Conservation (phyloP, 2,113 vertebrate species). For the Strigops habroptila region DNA sequence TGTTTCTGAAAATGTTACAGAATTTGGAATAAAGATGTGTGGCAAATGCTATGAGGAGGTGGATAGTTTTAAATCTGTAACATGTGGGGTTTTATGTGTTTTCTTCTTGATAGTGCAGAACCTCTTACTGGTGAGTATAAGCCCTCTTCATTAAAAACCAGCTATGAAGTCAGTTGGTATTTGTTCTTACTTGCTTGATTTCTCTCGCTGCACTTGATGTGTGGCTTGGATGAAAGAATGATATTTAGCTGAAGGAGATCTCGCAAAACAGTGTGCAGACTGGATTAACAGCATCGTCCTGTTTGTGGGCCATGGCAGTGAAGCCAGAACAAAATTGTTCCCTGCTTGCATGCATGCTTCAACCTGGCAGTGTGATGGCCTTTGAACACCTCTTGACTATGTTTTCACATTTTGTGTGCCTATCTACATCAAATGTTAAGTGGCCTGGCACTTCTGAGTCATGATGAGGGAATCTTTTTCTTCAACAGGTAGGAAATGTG, state of each 20-base stretch:
- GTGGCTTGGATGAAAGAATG: not conserved
- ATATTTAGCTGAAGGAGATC: not conserved
- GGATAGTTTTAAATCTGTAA: not conserved
- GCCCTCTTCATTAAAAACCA: not conserved
- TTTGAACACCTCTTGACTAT: not conserved
- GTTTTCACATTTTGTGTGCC: not conserved
- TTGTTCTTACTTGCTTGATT: not conserved
- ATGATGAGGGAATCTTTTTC: not conserved
- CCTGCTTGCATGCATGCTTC: not conserved
- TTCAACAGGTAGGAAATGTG: not conserved
- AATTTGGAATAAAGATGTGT: not conserved
- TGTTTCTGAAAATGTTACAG: not conserved
- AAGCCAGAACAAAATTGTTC: not conserved
- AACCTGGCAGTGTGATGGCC: fast-evolving
- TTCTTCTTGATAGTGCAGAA: not conserved
- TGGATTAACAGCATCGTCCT: fast-evolving
- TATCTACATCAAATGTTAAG: not conserved
- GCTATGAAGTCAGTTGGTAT: not conserved
- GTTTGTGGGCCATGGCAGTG: not conserved
- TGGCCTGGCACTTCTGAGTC: not conserved
- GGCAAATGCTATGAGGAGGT: not conserved
- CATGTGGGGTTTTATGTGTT: not conserved
- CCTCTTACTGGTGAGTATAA: not conserved
- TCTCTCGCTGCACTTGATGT: not conserved
- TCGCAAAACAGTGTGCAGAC: not conserved